A percentile compares a stretch with the other conserved stretches of the same genome.
phyloP scores from a whole-genome alignment of 2,113 vertebrate genomes.

The Clarias macrocephalus region DNA sequence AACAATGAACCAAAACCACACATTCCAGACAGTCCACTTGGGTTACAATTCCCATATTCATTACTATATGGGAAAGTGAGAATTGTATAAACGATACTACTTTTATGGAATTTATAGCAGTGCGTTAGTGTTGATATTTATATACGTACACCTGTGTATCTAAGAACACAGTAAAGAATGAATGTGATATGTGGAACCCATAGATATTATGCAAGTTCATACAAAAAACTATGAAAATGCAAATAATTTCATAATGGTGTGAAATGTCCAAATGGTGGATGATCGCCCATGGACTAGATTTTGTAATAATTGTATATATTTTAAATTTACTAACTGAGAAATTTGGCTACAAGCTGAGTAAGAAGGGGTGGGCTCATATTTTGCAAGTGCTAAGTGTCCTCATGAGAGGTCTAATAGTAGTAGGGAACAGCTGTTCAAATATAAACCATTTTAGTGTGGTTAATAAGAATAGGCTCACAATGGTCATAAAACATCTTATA shows the following conservation, averaged over 20 bases:
- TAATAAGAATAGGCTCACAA: slow-evolving; percentile 52
- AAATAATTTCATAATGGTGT: slow-evolving; percentile 31
- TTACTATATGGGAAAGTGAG: slow-evolving; percentile 11
- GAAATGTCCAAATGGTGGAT: slow-evolving; percentile 56
- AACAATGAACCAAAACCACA: slow-evolving; percentile 31
- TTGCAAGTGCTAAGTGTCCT: slow-evolving; percentile 58
- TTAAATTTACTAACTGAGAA: slow-evolving; percentile 57
- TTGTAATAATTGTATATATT: slow-evolving; percentile 51
- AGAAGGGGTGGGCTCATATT: slow-evolving; percentile 52
- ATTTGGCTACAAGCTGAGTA: slow-evolving; percentile 44
- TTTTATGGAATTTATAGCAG: neutral
- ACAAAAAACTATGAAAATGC: neutral
- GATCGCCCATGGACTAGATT: slow-evolving; percentile 46
- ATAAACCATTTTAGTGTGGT: slow-evolving; percentile 51
- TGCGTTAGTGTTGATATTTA: neutral
- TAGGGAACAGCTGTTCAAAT: slow-evolving; percentile 69
- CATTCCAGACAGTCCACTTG: slow-evolving; percentile 16
- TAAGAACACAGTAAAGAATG: neutral
- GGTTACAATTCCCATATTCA: slow-evolving; percentile 21
- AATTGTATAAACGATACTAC: neutral
- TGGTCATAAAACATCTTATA: slow-evolving; percentile 50
- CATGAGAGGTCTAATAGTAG: slow-evolving; percentile 57
- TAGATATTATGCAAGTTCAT: slow-evolving; percentile 66
- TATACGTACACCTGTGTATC: neutral
- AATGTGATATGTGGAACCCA: slow-evolving; percentile 51